These are phyloP conservation scores for Rhinichthys klamathensis DNA, from an alignment of 2,113 vertebrate species.

Conservation along the genomic window DNA sequence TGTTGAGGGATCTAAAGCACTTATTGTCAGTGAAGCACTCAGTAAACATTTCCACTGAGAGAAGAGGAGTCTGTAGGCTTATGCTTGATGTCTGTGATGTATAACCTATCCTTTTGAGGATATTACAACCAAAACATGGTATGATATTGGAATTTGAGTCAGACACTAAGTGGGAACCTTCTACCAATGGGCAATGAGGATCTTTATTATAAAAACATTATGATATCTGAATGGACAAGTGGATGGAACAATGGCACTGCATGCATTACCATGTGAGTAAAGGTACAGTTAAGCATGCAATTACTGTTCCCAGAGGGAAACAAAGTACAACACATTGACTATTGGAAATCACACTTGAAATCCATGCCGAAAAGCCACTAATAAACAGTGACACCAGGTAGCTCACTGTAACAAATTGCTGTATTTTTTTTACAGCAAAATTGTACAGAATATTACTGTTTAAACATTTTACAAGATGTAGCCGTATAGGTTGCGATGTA, in stretches of 20 bases:
- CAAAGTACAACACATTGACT: slow-evolving; percentile 14
- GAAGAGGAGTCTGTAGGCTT: not conserved
- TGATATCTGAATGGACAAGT: not conserved
- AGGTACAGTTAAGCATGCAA: not conserved
- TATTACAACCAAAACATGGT: not conserved
- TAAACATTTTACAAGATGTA: too few species aligned
- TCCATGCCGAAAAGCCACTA: not conserved
- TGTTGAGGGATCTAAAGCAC: slow-evolving; percentile 32
- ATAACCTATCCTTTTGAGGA: slow-evolving; percentile 19
- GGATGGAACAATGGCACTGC: not conserved
- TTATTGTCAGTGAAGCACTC: slow-evolving; percentile 37
- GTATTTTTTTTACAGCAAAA: too few species aligned
- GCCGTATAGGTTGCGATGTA: too few species aligned
- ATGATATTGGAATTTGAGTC: not conserved
- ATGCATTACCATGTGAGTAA: not conserved
- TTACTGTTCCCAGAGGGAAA: not conserved
- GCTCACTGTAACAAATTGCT: not conserved
- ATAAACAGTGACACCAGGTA: not conserved
- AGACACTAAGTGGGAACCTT: not conserved
- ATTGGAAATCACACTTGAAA: not conserved
- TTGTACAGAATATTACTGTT: too few species aligned
- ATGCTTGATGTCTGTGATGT: slow-evolving; percentile 22
- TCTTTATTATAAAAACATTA: slow-evolving; percentile 1
- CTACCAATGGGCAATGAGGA: too few species aligned
- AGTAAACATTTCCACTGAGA: slow-evolving; percentile 15